Evolutionary conservation across 2,888 invertebrate genomes (phyloP), one percentile per base, ranked within the genome.

Genomic region (Trissoscelio sp.): DNA sequence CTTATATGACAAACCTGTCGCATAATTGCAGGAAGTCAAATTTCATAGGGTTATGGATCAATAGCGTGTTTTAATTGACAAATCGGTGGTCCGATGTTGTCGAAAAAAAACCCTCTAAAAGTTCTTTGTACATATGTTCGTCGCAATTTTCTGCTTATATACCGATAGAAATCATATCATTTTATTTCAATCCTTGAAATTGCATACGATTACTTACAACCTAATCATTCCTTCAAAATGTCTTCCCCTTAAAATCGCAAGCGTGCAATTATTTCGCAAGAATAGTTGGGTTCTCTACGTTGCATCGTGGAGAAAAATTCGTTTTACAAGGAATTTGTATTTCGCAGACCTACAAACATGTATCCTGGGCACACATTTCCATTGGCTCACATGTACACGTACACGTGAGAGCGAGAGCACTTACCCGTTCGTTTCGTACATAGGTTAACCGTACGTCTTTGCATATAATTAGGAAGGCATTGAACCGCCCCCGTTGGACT

Each of bases 381-480:
- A 44, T 57, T 39, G 3, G 5, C 18, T 31, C 34, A 12, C 20
- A 31, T n/a, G 12, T 9, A 48, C 16, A 48, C 39, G 55, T 12
- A 42, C 7, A 46, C 57, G 72, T 51, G 72, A 72, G 66, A 70
- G 64, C 46, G 28, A 55, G 53, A 72, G 73, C 73, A 70, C 69
- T 79, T 70, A 69, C 70, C 39, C 69, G 55, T 80, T 83, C 80
- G 74, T 81, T 80, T 83, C 80, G 74, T 81, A 82, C 84, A 58
- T 62, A 72, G 82, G 83, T 85, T 85, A 87, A 86, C 86, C 84
- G 85, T 88, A 85, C 87, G 86, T 89, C 88, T 89, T 89, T 90
- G 90, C 90, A 91, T 91, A 90, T 90, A 90, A 91, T 91, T 91
- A 91, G 88, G 88, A 87, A 86, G 87, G 87, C 87, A 90, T 91